Evolutionary conservation across 2,797 vertebrate species (phyloP), one percentile per base, ranked within the genome.

Genomic region (Pipistrellus kuhlii): DNA sequence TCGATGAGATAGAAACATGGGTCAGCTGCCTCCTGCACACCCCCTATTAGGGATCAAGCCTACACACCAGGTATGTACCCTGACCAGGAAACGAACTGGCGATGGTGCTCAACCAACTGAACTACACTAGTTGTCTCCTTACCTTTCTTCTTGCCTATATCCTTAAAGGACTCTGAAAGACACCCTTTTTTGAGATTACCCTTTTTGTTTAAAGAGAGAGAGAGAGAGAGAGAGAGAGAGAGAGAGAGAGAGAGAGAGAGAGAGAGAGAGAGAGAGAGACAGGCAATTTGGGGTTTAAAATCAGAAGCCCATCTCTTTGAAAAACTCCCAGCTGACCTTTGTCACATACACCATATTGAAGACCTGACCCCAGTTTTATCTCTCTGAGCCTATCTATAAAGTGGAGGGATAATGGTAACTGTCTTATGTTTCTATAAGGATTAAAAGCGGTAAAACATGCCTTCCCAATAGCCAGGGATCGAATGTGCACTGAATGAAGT

Each of bases 361-460:
- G 32, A 84, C 62, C 10, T 0, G 11, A 84, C 6, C 30, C 18
- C 62, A 38, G 32, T 46, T 81, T 44, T 51, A 10, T 55, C 30
- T 64, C 68, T 76, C 41, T 90, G 69, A 73, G 86, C 55, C 38
- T 92, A 5, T 90, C 78, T 78, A 5, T 81, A 76, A 90, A 92
- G 48, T 8, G 12, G 21, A 13, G 21, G 80, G 35, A 62, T 23
- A 27, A 66, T 1, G 55, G n/a, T 71, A 90, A 85, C 44, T 80
- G 66, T 27, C 25, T 83, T 81, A 30, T 72, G 12, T 88, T 93
- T 88, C 51, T 76, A 3, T 27, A 59, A 91, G 32, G 46, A 83
- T 82, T 55, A 82, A 57, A 20, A 51, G 25, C 38, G 27, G 38
- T 76, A 64, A 94, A 77, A 62, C 73, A 76, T 30, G 2, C 48